Conservation (phyloP, 2,888 invertebrate species). For the Physocephala rufipes region DNA sequence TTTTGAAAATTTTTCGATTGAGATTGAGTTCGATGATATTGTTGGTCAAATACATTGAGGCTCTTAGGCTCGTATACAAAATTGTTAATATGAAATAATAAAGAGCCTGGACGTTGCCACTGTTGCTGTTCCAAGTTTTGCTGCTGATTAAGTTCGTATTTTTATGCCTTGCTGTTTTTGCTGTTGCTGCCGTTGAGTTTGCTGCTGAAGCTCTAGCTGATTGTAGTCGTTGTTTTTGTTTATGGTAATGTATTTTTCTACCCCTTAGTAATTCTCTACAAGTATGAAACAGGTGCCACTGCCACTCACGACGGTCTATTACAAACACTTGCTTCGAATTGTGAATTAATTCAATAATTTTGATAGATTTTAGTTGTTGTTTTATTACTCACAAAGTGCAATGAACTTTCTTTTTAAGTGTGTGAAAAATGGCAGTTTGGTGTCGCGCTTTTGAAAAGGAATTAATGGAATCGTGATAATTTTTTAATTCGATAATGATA, state of each 20-base stretch:
- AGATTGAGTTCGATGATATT: no score
- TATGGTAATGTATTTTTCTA: not conserved
- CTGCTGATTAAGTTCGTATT: not conserved
- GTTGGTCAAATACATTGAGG: no score
- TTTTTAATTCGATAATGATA: not conserved
- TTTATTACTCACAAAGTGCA: not conserved
- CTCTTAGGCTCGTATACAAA: no score
- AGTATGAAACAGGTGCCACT: not conserved
- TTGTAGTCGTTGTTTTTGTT: not conserved
- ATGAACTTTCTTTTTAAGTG: not conserved
- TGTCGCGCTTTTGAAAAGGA: not conserved
- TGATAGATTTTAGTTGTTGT: no score
- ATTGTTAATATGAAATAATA: no score
- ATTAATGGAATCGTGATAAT: not conserved
- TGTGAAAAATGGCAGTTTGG: not conserved
- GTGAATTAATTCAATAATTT: no score
- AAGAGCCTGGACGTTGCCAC: not conserved
- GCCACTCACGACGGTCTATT: constrained; percentile 15
- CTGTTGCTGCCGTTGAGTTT: not conserved
- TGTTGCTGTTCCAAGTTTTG: not conserved
- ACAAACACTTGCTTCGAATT: constrained; percentile 20
- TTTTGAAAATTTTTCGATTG: no score
- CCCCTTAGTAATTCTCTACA: not conserved
- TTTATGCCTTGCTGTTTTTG: not conserved
- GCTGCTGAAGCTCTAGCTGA: no score